Conservation (phyloP, 2,888 invertebrate genomes). For the Eristalis pertinax region DNA sequence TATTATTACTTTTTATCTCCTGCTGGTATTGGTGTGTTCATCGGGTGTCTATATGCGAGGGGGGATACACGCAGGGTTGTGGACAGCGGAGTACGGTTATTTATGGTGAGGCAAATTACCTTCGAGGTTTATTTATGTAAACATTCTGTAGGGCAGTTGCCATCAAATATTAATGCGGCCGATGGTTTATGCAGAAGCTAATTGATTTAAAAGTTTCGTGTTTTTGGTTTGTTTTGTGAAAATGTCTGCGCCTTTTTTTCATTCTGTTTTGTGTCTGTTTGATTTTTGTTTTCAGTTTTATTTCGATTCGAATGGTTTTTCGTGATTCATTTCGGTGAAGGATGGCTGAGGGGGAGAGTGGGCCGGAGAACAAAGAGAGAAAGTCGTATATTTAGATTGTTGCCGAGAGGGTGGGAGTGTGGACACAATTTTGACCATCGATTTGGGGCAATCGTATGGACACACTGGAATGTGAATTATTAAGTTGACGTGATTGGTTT, state of each 20-base stretch:
- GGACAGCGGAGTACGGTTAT: conserved; percentile 34
- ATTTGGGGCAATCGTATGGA: conserved; percentile 27
- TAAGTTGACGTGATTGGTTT: conserved; percentile 33
- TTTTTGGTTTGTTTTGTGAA: conserved; percentile 55
- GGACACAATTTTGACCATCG: conserved; percentile 24
- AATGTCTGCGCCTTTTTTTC: conserved; percentile 19
- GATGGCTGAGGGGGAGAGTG: neutral
- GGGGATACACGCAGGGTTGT: neutral
- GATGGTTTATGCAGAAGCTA: conserved; percentile 70
- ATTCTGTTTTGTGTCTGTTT: no score
- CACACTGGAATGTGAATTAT: conserved; percentile 37
- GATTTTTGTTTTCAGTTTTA: conserved; percentile 22
- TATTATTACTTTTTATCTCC: conserved; percentile 58
- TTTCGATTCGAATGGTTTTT: conserved; percentile 10
- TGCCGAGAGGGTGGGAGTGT: conserved; percentile 24
- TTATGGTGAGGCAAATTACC: conserved; percentile 68
- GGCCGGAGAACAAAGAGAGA: neutral
- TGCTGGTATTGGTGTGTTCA: conserved; percentile 55
- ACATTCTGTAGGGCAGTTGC: conserved; percentile 69
- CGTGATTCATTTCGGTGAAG: conserved; percentile 4
- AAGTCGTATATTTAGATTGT: conserved; percentile 17
- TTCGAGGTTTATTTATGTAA: conserved; percentile 70
- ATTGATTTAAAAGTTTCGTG: conserved; percentile 71
- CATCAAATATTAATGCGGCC: conserved; percentile 70
- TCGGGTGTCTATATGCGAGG: conserved; percentile 27